These are phyloP conservation scores for Aphyosemion australe DNA, from an alignment of 2,113 vertebrate genomes.

Conservation along the genomic window DNA sequence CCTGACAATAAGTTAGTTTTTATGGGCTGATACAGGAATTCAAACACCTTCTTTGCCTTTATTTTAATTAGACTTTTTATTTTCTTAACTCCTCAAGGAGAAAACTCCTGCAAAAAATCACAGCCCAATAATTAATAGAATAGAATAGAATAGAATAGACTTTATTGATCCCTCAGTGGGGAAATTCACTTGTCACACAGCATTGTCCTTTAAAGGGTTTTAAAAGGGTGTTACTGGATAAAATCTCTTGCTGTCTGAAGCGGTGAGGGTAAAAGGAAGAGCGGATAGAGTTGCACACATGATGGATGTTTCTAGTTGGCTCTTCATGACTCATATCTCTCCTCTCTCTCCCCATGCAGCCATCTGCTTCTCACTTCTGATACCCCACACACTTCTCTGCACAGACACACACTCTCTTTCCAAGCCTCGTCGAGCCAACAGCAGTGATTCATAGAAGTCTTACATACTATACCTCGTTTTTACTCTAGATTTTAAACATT, in stretches of 20 bases:
- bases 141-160: too few species aligned
- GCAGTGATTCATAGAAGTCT: background rate
- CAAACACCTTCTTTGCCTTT: too few species aligned
- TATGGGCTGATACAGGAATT: too few species aligned
- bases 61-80: too few species aligned
- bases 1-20: too few species aligned
- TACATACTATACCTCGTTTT: background rate
- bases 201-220: too few species aligned
- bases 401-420: slow-evolving; percentile 59
- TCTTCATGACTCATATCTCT: slow-evolving; percentile 43
- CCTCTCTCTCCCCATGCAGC: slow-evolving; percentile 38
- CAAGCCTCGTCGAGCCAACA: background rate
- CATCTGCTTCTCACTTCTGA: slow-evolving; percentile 60
- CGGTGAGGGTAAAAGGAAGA: slow-evolving; percentile 9
- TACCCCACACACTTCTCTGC: slow-evolving; percentile 77
- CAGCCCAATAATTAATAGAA: too few species aligned
- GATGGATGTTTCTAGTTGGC: slow-evolving; percentile 32
- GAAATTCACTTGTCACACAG: too few species aligned
- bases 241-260: background rate
- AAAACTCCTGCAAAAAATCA: too few species aligned
- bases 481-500: background rate
- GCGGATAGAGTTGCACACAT: slow-evolving; percentile 8
- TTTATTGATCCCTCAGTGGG: too few species aligned
- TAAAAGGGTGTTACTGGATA: too few species aligned
- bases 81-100: too few species aligned